Base-by-base conservation (phyloP, 1,140 invertebrate genomes). In the Lepidostoma basale region DNA sequence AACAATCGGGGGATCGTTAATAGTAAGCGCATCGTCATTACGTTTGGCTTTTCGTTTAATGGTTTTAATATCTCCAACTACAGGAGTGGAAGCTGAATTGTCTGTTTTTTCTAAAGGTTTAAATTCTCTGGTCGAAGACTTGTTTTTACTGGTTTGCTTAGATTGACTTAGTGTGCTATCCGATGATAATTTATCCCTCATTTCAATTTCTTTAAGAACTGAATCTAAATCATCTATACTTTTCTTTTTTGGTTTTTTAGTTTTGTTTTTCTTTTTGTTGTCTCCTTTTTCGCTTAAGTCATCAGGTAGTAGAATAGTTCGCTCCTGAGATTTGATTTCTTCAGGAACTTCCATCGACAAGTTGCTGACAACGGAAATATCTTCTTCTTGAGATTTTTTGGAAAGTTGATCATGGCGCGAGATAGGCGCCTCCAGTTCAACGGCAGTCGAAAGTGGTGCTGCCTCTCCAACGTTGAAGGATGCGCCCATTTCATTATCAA, bases 151-250 rank as follows among this genome's bases (percentile, higher is more conserved):
- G 5, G n/a, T 18, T 20, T 47, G 44, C 23, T 49, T 49, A 22
- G 22, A 14, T 14, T 39, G 18, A 8, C 9, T 47, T 23, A 22
- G 20, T 9, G 20, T 9, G n/a, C 44, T 66, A 20, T 30, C n/a
- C 67, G 16, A 25, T 69, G 10, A 77, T 73, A 73, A 74, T 49
- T 59, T 64, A 47, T 62, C 54, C 9, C 20, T 52, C 12, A 77
- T 76, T 71, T 82, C 79, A 45, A 85, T 85, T 81, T 85, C 85
- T 74, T 81, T 79, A 0, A 86, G 73, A 52, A 83, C 84, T 74
- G 77, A 82, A 72, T 84, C 82, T 62, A 85, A 82, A 69, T 85
- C 84, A 74, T 85, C 84, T 73, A 77, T 75, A 22, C 80, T 78
- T 68, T 70, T 71, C 52, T 76, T 74, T 77, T 78, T 82, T 25